Conservation (phyloP, 2,888 invertebrate species). For the Meiosimyza decipiens region DNA sequence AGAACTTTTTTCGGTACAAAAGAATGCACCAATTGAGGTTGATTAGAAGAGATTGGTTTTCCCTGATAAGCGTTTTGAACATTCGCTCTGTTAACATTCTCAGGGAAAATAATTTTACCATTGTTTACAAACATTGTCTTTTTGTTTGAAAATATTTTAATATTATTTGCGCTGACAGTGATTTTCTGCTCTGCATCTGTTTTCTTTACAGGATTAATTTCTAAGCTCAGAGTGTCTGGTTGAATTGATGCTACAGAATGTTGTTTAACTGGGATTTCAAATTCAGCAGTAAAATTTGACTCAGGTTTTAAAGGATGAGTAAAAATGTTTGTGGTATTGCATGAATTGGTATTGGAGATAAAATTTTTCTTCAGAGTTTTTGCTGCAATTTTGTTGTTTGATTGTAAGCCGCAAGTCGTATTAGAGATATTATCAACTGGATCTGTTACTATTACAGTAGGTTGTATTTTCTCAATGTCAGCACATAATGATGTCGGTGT, state of each 20-base stretch:
- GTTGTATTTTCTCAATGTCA: slow-evolving; percentile 66
- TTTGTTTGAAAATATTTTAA: not conserved
- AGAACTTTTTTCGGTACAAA: slow-evolving; percentile 44
- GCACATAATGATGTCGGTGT: slow-evolving; percentile 51
- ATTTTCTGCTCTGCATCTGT: not conserved
- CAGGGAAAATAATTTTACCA: not conserved
- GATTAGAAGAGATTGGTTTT: not conserved
- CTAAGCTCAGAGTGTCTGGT: not conserved
- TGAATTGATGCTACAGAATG: not conserved
- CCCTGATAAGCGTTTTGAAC: not conserved
- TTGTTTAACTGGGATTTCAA: not conserved
- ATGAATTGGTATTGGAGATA: not conserved
- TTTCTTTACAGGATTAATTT: not conserved
- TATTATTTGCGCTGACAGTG: not conserved
- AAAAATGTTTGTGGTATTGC: not conserved
- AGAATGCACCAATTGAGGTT: not conserved
- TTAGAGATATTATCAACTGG: slow-evolving; percentile 36
- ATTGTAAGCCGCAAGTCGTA: not conserved
- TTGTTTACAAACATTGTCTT: slow-evolving; percentile 7
- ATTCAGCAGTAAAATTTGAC: not conserved
- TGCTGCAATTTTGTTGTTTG: not conserved
- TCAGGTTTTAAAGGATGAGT: not conserved
- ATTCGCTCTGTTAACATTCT: not conserved
- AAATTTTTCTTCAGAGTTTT: not conserved
- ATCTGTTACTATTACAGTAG: slow-evolving; percentile 58